Evolutionary conservation across 2,797 vertebrate species (phyloP), one percentile per base, ranked within the genome.

Genomic region (Pitangus sulphuratus): DNA sequence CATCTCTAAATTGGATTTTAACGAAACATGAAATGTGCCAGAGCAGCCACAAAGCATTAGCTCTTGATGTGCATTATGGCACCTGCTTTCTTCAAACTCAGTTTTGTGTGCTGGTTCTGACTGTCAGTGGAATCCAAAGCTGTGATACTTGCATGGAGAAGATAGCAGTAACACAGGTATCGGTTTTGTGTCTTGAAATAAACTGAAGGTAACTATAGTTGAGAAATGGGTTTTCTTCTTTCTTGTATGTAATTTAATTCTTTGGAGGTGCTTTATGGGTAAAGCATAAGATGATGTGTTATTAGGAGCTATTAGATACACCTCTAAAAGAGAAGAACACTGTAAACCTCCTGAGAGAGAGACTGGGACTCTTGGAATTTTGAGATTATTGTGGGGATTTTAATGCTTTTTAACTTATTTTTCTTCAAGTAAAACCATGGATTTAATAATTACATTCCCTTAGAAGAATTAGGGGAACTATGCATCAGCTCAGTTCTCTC

Each of bases 31-130:
- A 11, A 65, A 5, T 25, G 6, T 57, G 25, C 75, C 66, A 83
- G 90, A 85, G 45, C 37, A 93, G 57, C n/a, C 71, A 71, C 57
- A 91, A 74, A 92, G 47, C 79, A 65, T 61, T 61, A 39, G 16
- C 28, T 80, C 2, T 35, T 2, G 1, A 9, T 3, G 1, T 45
- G 21, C 26, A 18, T 81, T 50, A 39, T 22, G 28, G 33, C 45
- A 33, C 9, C 4, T 53, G 26, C 33, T 82, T 79, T 50, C 6
- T 42, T 90, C 42, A 83, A 15, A 30, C 7, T 77, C 45, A 33
- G 60, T 11, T 54, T 91, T 72, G 9, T 90, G 42, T 78, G 17
- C 51, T 89, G 70, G 33, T 88, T 82, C 64, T 61, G 18, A 19
- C 44, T 56, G 33, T 37, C 56, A 60, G 48, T 53, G 48, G 30